A percentile compares a stretch with the other conserved stretches of the same genome.
Evolutionary conservation across 2,797 vertebrate genomes (phyloP).

Genomic region (Chrosomus eos): DNA sequence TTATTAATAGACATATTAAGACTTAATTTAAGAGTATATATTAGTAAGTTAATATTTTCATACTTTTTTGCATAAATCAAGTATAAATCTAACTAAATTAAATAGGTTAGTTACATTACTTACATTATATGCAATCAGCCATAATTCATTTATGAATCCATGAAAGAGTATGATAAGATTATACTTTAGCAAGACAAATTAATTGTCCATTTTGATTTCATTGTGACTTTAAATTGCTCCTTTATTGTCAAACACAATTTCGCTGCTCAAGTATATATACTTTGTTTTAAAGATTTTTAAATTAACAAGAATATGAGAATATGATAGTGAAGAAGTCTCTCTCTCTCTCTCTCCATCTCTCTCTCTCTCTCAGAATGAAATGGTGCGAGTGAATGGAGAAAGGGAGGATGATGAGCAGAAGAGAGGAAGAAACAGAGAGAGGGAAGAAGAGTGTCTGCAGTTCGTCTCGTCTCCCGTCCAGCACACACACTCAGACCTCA

Average conservation of each 20-base stretch:
- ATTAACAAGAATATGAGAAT: neutral
- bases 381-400: slow-evolving; percentile 84
- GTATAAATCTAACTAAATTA: neutral
- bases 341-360: too few species aligned
- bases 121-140: neutral
- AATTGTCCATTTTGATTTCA: neutral
- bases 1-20: too few species aligned
- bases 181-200: neutral
- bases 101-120: too few species aligned
- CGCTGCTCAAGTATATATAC: neutral
- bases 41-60: neutral
- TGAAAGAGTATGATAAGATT: too few species aligned
- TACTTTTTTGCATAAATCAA: neutral
- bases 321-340: too few species aligned
- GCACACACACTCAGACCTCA: slow-evolving; percentile 25
- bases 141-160: neutral
- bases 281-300: too few species aligned
- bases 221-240: neutral
- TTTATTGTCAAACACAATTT: too few species aligned
- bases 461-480: slow-evolving; percentile 66
- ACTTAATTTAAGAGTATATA: neutral
- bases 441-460: slow-evolving; percentile 43
- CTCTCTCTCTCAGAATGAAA: slow-evolving; percentile 61
- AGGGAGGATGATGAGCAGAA: slow-evolving; percentile 67
- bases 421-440: slow-evolving; percentile 7